Conservation (phyloP, 2,888 invertebrate species). For the Gryllus longicercus region DNA sequence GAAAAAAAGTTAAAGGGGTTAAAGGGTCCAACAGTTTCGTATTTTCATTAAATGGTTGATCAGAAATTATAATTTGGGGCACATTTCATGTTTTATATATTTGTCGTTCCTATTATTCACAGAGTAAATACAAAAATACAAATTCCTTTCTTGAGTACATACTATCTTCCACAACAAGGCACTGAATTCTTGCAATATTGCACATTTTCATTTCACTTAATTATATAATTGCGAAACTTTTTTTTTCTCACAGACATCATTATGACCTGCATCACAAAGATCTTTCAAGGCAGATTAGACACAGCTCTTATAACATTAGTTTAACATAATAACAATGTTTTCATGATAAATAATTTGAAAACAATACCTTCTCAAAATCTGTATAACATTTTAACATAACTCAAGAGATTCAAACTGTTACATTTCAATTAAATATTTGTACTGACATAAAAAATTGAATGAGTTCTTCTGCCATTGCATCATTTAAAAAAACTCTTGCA, state of each 20-base stretch:
- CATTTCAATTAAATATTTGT: not conserved
- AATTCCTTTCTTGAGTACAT: not conserved
- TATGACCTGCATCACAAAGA: not conserved
- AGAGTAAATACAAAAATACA: conserved; percentile 11
- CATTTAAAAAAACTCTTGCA: not conserved
- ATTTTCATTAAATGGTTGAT: not conserved
- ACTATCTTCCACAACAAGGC: not conserved
- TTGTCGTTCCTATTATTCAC: not conserved
- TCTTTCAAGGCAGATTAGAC: not conserved
- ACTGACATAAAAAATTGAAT: not conserved
- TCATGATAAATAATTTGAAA: no score
- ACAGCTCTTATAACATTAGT: not conserved
- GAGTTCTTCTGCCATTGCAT: not conserved
- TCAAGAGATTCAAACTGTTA: not conserved
- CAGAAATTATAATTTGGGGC: not conserved
- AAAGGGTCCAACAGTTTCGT: no score
- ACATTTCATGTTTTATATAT: not conserved
- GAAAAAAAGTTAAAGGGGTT: no score
- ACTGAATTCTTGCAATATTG: conserved; percentile 1
- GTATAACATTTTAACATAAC: not conserved
- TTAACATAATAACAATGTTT: no score
- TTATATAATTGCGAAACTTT: not conserved
- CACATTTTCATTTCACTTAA: not conserved
- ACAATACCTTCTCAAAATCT: not conserved
- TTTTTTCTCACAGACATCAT: not conserved